Conservation (phyloP, 2,888 invertebrate genomes). For the Agrochola lychnidis region DNA sequence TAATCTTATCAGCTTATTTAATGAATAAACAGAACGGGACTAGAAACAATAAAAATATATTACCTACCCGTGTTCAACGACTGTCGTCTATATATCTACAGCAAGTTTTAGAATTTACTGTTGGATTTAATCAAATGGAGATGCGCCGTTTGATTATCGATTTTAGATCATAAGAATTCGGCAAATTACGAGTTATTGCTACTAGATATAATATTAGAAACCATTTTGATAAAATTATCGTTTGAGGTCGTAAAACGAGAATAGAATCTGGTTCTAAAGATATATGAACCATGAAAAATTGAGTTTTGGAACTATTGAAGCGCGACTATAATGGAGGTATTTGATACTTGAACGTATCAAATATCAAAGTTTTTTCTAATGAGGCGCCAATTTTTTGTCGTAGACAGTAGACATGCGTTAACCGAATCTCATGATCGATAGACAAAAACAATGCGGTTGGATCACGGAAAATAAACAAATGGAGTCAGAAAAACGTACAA, state of each 20-base stretch:
- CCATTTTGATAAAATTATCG: conserved; percentile 64
- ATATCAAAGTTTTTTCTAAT: conserved; percentile 76
- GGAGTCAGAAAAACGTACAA: conserved; percentile 29
- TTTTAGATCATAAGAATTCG: conserved; percentile 56
- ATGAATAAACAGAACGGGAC: conserved; percentile 71
- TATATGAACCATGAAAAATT: conserved; percentile 80
- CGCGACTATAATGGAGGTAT: conserved; percentile 76
- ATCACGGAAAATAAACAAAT: conserved; percentile 53
- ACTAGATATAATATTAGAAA: conserved; percentile 65
- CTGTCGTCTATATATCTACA: conserved; percentile 41
- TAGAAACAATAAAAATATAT: conserved; percentile 73
- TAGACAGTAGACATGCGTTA: conserved; percentile 57
- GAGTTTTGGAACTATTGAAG: conserved; percentile 80
- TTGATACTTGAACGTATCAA: conserved; percentile 77
- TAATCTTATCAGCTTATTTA: conserved; percentile 78
- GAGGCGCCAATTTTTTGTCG: conserved; percentile 83
- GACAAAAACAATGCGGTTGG: conserved; percentile 60
- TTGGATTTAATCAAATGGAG: conserved; percentile 55
- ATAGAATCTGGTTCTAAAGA: conserved; percentile 74
- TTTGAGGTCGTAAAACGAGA: conserved; percentile 68
- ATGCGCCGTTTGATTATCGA: conserved; percentile 47
- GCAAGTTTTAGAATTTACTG: conserved; percentile 60
- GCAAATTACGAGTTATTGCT: conserved; percentile 69
- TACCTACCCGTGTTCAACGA: conserved; percentile 70
- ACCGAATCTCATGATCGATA: conserved; percentile 59